phyloP scores from a whole-genome alignment of 2,113 vertebrate species.

The Gasterosteus aculeatus region DNA sequence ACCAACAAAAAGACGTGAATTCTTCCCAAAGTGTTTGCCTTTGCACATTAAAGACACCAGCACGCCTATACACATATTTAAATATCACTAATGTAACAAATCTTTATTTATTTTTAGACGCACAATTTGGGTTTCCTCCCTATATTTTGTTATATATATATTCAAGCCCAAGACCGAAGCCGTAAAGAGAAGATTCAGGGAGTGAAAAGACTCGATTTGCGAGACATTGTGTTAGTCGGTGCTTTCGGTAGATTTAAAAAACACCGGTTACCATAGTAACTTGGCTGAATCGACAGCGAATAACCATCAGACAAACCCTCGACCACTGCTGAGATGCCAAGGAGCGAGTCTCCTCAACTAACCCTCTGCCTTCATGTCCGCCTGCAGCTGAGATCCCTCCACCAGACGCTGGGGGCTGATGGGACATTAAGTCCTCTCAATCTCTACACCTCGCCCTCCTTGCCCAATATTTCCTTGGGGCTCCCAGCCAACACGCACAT shows the following conservation, averaged over 20 bases:
- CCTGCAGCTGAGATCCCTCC: conserved; percentile 89
- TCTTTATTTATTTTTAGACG: background rate
- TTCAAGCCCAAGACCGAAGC: background rate
- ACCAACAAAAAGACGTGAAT: too few relatives aligned
- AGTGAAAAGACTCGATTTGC: background rate
- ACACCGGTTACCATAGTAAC: conserved; percentile 4
- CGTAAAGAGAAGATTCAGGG: background rate
- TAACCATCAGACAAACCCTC: background rate
- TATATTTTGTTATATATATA: too few relatives aligned
- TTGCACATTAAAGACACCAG: too few relatives aligned
- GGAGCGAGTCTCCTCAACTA: background rate
- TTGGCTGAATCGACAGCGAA: background rate
- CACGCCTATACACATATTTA: background rate
- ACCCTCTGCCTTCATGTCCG: conserved; percentile 9
- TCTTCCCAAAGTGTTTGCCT: background rate
- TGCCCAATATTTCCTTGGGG: conserved; percentile 96
- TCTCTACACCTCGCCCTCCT: conserved; percentile 94
- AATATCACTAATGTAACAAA: background rate
- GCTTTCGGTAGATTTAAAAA: background rate
- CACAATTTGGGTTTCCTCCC: too few relatives aligned
- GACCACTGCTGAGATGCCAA: background rate
- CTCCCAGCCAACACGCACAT: conserved; percentile 93
- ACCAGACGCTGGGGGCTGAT: conserved; percentile 87
- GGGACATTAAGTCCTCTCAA: conserved; percentile 88
- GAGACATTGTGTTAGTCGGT: background rate